These are phyloP conservation scores for Spilogale gracilis DNA, from an alignment of 2,113 vertebrate species.

Conservation along the genomic window DNA sequence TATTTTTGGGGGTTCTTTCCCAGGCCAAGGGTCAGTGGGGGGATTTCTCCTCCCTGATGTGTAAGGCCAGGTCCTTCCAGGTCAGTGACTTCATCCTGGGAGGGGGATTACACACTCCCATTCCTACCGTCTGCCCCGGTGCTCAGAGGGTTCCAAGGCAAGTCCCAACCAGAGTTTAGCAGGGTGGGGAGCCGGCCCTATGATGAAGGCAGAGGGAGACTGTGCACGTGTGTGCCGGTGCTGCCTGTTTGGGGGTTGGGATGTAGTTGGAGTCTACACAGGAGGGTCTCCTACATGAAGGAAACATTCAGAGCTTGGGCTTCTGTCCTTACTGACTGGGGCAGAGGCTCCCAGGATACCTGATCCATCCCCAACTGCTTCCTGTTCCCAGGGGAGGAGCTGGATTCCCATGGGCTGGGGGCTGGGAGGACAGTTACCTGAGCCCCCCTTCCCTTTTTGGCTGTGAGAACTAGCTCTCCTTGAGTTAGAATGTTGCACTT, in stretches of 20 bases:
- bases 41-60: neutral
- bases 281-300: neutral
- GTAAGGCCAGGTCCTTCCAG: neutral
- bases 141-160: neutral
- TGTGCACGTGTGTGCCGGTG: fast-evolving
- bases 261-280: neutral
- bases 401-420: neutral
- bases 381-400: neutral
- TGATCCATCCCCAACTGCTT: neutral
- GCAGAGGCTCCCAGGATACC: neutral
- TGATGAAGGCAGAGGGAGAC: neutral
- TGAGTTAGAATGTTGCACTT: fast-evolving
- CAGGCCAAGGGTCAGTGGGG: neutral
- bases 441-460: neutral
- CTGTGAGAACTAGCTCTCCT: neutral
- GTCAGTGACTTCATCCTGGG: neutral
- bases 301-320: neutral
- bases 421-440: neutral
- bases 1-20: neutral
- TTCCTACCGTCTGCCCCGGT: neutral
- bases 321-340: neutral
- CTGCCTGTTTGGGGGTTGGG: neutral
- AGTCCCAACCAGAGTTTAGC: neutral
- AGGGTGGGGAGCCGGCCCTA: neutral
- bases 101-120: neutral